Conservation (phyloP, 2,888 invertebrate genomes). For the Tortrix viridana region DNA sequence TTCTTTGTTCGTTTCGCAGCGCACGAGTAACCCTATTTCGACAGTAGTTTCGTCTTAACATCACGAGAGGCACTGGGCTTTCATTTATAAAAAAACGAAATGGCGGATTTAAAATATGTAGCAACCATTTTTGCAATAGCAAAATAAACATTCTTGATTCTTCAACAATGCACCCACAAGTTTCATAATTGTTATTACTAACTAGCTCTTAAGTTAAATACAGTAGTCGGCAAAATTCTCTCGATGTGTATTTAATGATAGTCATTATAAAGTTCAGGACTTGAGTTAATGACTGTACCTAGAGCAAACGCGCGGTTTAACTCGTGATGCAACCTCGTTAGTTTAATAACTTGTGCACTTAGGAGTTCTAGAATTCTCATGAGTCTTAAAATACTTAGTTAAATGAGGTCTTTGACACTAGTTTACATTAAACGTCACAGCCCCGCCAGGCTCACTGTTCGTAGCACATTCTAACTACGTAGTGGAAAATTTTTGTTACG, state of each 20-base stretch:
- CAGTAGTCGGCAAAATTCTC: not conserved
- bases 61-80: no score
- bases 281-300: not conserved
- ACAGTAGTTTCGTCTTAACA: no score
- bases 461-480: no score
- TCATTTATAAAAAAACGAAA: no score
- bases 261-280: not conserved
- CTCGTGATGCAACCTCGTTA: not conserved
- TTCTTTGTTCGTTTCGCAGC: no score
- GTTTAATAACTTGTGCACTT: not conserved
- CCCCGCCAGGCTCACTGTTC: no score
- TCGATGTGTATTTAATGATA: not conserved
- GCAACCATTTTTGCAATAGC: no score
- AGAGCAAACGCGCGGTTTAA: not conserved
- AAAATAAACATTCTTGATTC: no score
- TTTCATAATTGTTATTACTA: not conserved
- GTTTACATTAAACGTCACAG: no score
- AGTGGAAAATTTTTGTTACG: no score
- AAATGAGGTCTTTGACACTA: constrained; percentile 31
- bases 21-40: no score
- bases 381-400: constrained; percentile 14
- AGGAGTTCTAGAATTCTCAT: not conserved
- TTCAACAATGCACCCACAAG: not conserved
- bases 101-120: no score
- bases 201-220: not conserved